Evolutionary conservation across 1,140 invertebrate species (phyloP).

Genomic region (Zaprionus lachaisei): DNA sequence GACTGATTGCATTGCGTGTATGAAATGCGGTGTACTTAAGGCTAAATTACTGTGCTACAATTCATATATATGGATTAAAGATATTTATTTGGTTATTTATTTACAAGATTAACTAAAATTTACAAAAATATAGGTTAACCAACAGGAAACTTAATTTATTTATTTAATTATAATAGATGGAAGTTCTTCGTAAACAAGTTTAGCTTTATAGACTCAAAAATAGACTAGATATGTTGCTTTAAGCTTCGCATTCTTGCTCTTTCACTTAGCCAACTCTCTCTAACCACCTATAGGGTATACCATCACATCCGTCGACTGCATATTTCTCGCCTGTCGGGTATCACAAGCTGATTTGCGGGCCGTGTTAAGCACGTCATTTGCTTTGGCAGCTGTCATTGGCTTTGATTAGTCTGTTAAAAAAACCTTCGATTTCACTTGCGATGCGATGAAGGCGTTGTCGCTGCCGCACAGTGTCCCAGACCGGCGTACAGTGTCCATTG

Average conservation of each 20-base stretch:
- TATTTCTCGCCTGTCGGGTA: conserved; percentile 20
- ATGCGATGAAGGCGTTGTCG: conserved; percentile 48
- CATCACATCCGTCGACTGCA: background rate
- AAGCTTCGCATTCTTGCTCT: background rate
- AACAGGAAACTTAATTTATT: background rate
- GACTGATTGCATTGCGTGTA: too few species aligned
- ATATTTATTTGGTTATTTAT: too few species aligned
- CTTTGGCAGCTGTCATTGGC: conserved; percentile 72
- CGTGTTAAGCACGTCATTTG: conserved; percentile 48
- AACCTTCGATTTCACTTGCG: conserved; percentile 74
- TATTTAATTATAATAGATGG: too few species aligned
- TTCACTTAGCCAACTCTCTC: too few species aligned
- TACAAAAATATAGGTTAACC: too few species aligned
- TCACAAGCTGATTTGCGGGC: conserved; percentile 42
- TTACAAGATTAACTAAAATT: too few species aligned
- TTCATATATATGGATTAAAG: too few species aligned
- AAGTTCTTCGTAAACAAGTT: background rate
- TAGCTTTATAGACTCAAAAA: background rate
- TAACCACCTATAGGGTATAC: conserved; percentile 15
- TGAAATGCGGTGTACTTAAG: too few species aligned
- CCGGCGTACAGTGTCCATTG: conserved; percentile 50
- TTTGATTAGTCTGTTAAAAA: conserved; percentile 78
- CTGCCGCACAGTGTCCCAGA: conserved; percentile 4
- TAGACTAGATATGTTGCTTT: background rate
- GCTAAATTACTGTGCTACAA: too few species aligned